These are phyloP conservation scores for Tragopan temminckii DNA, from an alignment of 2,797 vertebrate genomes.

Conservation along the genomic window DNA sequence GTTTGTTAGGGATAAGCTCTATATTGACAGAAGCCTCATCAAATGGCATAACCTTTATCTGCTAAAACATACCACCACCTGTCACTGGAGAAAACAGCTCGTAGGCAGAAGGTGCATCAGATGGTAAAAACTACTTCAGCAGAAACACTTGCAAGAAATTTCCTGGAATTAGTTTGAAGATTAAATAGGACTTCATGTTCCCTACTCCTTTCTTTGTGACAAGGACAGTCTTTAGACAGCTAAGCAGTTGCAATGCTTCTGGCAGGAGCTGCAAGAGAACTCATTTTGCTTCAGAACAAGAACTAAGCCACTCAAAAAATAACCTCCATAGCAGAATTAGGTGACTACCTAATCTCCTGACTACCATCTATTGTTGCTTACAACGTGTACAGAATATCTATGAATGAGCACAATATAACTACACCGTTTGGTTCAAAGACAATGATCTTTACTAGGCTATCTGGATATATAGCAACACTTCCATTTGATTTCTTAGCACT, in stretches of 20 bases:
- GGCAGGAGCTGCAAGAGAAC: not conserved
- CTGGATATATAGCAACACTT: not conserved
- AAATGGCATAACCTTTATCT: not conserved
- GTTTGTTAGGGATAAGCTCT: not conserved
- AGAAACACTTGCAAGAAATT: not conserved
- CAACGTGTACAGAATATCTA: not conserved
- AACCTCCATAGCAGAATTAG: too few species aligned
- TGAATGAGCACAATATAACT: not conserved
- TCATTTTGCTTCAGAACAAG: not conserved
- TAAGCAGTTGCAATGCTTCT: not conserved
- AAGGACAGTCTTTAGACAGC: not conserved
- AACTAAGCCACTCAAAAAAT: not conserved
- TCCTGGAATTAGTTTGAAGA: not conserved
- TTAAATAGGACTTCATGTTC: not conserved
- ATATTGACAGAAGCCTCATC: not conserved
- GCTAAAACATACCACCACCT: constrained; percentile 17
- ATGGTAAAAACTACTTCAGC: not conserved
- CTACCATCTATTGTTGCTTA: not conserved
- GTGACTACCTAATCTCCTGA: not conserved
- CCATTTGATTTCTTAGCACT: not conserved
- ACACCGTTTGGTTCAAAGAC: not conserved
- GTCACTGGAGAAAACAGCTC: not conserved
- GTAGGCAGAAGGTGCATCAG: not conserved
- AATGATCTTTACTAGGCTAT: not conserved
- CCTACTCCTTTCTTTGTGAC: not conserved